Base-by-base conservation (phyloP, 1,140 invertebrate genomes). In the Ladona fulva region DNA sequence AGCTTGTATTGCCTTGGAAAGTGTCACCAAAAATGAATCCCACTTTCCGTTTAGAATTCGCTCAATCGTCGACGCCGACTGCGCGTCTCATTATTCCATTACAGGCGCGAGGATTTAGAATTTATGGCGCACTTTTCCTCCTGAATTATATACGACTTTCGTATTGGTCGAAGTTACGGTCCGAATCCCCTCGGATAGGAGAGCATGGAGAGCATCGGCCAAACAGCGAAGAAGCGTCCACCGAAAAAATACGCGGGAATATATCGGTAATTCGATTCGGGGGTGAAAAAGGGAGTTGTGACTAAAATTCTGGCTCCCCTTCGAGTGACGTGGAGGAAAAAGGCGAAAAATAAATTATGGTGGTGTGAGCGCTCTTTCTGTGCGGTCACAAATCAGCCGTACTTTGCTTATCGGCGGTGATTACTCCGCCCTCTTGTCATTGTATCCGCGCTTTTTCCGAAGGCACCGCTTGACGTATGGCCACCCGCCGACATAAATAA, bases 211-310 rank as follows among this genome's bases (percentile, higher is more conserved):
- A n/a, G n/a, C 8, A 37, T 37, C 29, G 3, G n/a, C 29, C 1
- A 37, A 37, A 37, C 29, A 37, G 8, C 29, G 29, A 37, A 37
- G 29, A 37, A 37, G 52, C 52, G 52, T 16, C n/a, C 5, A 6
- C 3, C 16, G 52, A 16, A 22, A 66, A 66, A 19, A 66, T 22
- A 12, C n/a, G 52, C n/a, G 52, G 52, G 14, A 66, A 66, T 66
- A 66, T 66, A 66, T 66, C 52, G 52, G 52, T 66, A 66, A 66
- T 66, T 66, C 52, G 52, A 66, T 66, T 66, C 52, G 12, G 52
- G 29, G 29, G 29, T 37, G 29, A 66, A 66, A 66, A 37, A 37
- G 29, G 29, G 29, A 37, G 1, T 8, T 37, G 29, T 37, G 29
- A 37, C 29, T 1, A 37, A 37, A 37, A 6, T 66, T 66, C 19